A percentile compares a stretch with the other conserved stretches of the same genome.
phyloP scores from a whole-genome alignment of 1,140 invertebrate species.

The Nilaparvata lugens region DNA sequence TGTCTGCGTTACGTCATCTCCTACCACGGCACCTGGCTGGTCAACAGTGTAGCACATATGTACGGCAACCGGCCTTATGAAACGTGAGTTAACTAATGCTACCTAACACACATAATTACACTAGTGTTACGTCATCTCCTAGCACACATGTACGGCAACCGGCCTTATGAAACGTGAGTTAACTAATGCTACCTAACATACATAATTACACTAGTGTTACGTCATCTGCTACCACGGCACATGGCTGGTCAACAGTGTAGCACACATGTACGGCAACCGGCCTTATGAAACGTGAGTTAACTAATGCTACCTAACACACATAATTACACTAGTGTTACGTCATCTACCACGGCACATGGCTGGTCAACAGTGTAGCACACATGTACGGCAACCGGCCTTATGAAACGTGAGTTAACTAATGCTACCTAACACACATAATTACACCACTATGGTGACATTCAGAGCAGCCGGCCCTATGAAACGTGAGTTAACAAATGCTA shows the following conservation, averaged over 20 bases:
- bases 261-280: slow-evolving; percentile 58
- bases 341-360: slow-evolving; percentile 53
- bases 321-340: neutral
- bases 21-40: slow-evolving; percentile 63
- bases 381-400: slow-evolving; percentile 62
- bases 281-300: slow-evolving; percentile 60
- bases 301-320: neutral
- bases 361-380: slow-evolving; percentile 62
- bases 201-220: slow-evolving; percentile 42
- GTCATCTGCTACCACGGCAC: slow-evolving; percentile 55
- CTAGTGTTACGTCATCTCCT: neutral
- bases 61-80: slow-evolving; percentile 67
- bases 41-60: slow-evolving; percentile 66
- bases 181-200: neutral
- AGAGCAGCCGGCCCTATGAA: slow-evolving; percentile 64
- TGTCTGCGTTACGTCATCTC: slow-evolving; percentile 54
- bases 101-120: neutral
- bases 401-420: slow-evolving; percentile 48
- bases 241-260: slow-evolving; percentile 67
- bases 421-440: neutral
- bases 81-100: slow-evolving; percentile 39
- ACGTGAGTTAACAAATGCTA: slow-evolving; percentile 38
- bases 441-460: slow-evolving; percentile 51
- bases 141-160: slow-evolving; percentile 57
- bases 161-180: slow-evolving; percentile 64